Conservation (phyloP, 2,797 vertebrate genomes). For the Hoplostethus mediterraneus region DNA sequence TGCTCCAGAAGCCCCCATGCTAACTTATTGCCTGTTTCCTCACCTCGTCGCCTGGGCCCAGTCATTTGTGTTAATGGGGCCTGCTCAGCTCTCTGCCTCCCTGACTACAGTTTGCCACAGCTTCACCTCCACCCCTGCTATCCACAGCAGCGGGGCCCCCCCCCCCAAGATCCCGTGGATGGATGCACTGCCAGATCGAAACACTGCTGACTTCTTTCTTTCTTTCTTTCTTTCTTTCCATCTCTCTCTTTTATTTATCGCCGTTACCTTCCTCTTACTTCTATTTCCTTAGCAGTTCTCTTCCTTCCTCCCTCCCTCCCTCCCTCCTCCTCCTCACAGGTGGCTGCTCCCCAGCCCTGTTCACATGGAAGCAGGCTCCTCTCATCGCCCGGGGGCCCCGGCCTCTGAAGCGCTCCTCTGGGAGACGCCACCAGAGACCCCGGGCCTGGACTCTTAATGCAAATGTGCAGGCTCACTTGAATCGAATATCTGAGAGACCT, state of each 20-base stretch:
- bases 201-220: not conserved
- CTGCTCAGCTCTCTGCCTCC: constrained; percentile 13
- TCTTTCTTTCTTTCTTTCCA: not conserved
- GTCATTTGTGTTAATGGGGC: constrained; percentile 32
- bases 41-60: constrained; percentile 9
- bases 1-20: constrained; percentile 41
- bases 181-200: constrained; percentile 39
- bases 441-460: constrained; percentile 67
- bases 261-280: constrained; percentile 8
- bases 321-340: constrained; percentile 63
- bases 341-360: constrained; percentile 62
- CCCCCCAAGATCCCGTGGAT: constrained; percentile 5
- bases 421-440: constrained; percentile 64
- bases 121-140: constrained; percentile 34
- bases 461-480: constrained; percentile 69
- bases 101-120: constrained; percentile 6
- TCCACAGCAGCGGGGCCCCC: not conserved
- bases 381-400: constrained; percentile 58
- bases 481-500: constrained; percentile 65
- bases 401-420: constrained; percentile 80
- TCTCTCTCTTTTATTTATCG: constrained; percentile 51
- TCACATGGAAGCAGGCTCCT: constrained; percentile 51
- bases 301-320: constrained; percentile 14
- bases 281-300: not conserved
- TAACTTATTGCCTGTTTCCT: constrained; percentile 68